Percentiles rank a stretch among this genome's conserved stretches.
phyloP scores from a whole-genome alignment of 1,140 invertebrate species.

The Ephestia elutella region DNA sequence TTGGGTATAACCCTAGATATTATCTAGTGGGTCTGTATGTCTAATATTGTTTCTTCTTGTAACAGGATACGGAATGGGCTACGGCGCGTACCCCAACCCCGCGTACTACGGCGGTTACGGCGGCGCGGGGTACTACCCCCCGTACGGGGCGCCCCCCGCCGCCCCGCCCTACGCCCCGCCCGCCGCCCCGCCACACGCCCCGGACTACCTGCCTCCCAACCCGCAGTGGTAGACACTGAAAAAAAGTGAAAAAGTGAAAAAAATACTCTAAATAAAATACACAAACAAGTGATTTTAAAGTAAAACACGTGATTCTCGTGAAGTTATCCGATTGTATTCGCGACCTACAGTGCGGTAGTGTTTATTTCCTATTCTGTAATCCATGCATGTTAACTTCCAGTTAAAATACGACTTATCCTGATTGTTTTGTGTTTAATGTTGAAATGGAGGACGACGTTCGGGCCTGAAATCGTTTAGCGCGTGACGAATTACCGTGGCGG shows the following conservation, averaged over 20 bases:
- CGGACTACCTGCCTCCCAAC: constrained; percentile 73
- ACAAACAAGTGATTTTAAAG: not conserved
- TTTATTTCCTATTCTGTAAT: not conserved
- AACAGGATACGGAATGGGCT: constrained; percentile 62
- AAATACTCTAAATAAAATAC: not conserved
- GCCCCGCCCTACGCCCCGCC: constrained; percentile 46
- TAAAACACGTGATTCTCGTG: not conserved
- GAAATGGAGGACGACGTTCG: not conserved
- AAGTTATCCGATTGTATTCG: not conserved
- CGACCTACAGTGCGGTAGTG: not conserved
- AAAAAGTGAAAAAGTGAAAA: not conserved
- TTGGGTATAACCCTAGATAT: too few species aligned
- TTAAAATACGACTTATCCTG: not conserved
- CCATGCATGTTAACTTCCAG: not conserved
- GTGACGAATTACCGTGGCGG: not conserved
- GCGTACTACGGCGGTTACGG: constrained; percentile 68
- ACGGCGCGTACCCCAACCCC: constrained; percentile 54
- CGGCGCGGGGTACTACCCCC: constrained; percentile 63
- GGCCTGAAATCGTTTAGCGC: not conserved
- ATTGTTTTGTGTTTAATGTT: not conserved
- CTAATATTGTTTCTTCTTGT: not conserved
- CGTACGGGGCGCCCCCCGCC: constrained; percentile 59
- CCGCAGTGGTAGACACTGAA: constrained; percentile 55
- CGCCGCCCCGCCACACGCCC: constrained; percentile 50
- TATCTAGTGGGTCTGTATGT: too few species aligned